Evolutionary conservation across 92 coral and sea anemone genomes (phyloP).

Genomic region (Heteractis magnifica): DNA sequence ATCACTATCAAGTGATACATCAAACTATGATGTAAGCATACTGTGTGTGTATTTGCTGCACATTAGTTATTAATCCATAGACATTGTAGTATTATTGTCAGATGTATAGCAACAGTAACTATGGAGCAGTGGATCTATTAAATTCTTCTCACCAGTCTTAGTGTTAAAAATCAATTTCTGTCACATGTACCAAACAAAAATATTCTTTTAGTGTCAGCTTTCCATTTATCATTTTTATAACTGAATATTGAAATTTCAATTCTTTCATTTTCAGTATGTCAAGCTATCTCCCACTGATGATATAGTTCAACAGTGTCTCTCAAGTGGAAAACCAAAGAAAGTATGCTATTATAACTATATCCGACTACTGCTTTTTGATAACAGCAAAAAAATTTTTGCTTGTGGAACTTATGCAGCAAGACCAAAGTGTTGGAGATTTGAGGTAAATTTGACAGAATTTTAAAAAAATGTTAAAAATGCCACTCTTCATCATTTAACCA

Average conservation of each 20-base stretch:
- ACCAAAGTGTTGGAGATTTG: constrained; percentile 74
- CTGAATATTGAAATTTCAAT: too few relatives aligned
- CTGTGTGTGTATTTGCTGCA: neutral
- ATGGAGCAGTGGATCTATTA: too few relatives aligned
- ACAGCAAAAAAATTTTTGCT: constrained; percentile 47
- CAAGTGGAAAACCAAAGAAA: constrained; percentile 17
- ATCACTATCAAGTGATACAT: constrained; percentile 12
- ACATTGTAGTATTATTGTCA: neutral
- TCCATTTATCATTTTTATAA: too few relatives aligned
- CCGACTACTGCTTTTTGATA: constrained; percentile 44
- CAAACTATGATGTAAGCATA: constrained; percentile 55
- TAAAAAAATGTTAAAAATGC: too few relatives aligned
- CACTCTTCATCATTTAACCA: too few relatives aligned
- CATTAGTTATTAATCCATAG: too few relatives aligned
- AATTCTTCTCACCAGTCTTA: too few relatives aligned
- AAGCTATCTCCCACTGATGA: constrained; percentile 20
- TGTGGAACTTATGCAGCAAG: constrained; percentile 68
- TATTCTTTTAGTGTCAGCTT: too few relatives aligned
- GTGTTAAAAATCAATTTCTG: too few relatives aligned
- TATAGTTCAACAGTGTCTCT: constrained; percentile 19
- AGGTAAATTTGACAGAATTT: constrained; percentile 33
- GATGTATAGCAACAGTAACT: too few relatives aligned
- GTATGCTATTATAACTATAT: constrained; percentile 58
- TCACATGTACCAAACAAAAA: too few relatives aligned
- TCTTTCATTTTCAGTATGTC: constrained; percentile 18